A percentile compares a stretch with the other conserved stretches of the same genome.
Evolutionary conservation across 2,888 invertebrate genomes (phyloP).

Genomic region (Eupithecia abbreviata): DNA sequence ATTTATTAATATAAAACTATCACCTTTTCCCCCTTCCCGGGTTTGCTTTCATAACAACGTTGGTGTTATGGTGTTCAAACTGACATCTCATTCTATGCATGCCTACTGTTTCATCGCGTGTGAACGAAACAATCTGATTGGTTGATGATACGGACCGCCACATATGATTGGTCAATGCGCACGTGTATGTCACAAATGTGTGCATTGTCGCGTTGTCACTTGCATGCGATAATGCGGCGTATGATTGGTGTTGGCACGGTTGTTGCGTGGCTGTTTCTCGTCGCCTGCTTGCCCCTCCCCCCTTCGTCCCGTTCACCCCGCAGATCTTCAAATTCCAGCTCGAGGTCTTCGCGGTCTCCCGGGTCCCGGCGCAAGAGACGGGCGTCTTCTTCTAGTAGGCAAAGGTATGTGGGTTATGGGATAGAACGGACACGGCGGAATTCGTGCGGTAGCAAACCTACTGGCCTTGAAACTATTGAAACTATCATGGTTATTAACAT

Average conservation of each 20-base stretch:
- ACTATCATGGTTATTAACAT: too few relatives aligned
- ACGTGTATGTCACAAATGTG: background rate
- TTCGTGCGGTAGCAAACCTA: background rate
- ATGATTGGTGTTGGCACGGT: constrained; percentile 31
- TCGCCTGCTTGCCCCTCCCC: constrained; percentile 48
- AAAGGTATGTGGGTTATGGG: constrained; percentile 65
- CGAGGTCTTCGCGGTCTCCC: constrained; percentile 77
- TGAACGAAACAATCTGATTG: constrained; percentile 41
- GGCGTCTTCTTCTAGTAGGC: constrained; percentile 76
- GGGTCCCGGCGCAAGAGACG: constrained; percentile 73
- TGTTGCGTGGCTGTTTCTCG: constrained; percentile 40
- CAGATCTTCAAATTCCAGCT: constrained; percentile 84
- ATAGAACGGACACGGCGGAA: background rate
- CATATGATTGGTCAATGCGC: background rate
- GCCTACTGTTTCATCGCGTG: constrained; percentile 56
- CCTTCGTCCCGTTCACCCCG: constrained; percentile 71
- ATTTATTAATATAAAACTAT: constrained; percentile 52
- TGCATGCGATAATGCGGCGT: constrained; percentile 11
- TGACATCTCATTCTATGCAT: constrained; percentile 68
- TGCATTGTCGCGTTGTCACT: background rate
- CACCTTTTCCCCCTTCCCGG: constrained; percentile 64
- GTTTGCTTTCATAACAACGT: constrained; percentile 75
- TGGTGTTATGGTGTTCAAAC: constrained; percentile 69
- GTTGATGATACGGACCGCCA: background rate
- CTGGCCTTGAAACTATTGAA: too few relatives aligned